These are phyloP conservation scores for Autographa pulchrina DNA, from an alignment of 2,888 invertebrate species.

Conservation along the genomic window DNA sequence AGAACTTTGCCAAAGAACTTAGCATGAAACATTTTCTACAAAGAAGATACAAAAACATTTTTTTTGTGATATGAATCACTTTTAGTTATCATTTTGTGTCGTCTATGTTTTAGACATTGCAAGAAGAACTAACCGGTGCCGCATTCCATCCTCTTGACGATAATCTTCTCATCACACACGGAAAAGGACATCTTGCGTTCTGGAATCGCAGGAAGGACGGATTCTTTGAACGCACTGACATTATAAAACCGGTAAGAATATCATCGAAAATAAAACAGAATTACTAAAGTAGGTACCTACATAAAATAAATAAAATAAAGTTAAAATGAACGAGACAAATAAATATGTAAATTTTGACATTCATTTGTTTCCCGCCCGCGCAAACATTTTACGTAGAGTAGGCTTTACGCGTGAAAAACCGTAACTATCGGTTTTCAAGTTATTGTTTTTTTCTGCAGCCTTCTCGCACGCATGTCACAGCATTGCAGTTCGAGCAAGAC, in stretches of 20 bases:
- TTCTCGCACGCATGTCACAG: conserved; percentile 95
- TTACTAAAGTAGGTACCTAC: conserved; percentile 37
- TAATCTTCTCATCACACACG: conserved; percentile 96
- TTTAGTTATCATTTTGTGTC: background rate
- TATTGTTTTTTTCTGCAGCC: conserved; percentile 88
- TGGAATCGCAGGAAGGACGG: conserved; percentile 98
- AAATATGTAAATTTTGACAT: conserved; percentile 23
- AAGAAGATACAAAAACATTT: too few relatives aligned
- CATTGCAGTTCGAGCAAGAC: conserved; percentile 96
- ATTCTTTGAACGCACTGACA: conserved; percentile 96
- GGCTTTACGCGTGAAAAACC: conserved; percentile 13
- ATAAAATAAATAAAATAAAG: background rate
- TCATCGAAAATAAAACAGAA: conserved; percentile 16
- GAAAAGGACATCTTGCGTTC: conserved; percentile 96
- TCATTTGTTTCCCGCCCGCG: conserved; percentile 34
- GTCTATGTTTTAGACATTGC: conserved; percentile 92
- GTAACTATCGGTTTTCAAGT: conserved; percentile 14
- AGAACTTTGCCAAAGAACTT: background rate
- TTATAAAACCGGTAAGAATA: conserved; percentile 93
- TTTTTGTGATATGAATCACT: too few relatives aligned
- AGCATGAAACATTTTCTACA: too few relatives aligned
- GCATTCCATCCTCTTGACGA: conserved; percentile 97
- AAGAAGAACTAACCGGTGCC: conserved; percentile 96
- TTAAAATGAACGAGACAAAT: too few relatives aligned
- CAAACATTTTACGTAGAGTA: conserved; percentile 39